Conservation (phyloP, 2,888 invertebrate genomes). For the Drosophila siamana region DNA sequence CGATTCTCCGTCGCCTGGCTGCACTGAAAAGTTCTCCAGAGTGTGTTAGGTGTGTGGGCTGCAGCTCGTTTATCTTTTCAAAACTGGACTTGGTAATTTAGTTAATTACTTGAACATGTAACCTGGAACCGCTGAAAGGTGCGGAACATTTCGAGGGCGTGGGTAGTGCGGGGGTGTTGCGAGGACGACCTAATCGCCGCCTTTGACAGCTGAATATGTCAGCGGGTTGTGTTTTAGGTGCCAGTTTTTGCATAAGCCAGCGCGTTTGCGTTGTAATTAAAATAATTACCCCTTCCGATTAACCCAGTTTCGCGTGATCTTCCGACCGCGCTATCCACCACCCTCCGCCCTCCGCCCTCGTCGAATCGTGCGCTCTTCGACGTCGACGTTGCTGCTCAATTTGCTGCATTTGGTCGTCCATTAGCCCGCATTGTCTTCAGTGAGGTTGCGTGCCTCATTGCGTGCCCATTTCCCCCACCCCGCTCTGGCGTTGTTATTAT, state of each 20-base stretch:
- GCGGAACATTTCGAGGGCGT: conserved; percentile 46
- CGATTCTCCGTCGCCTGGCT: conserved; percentile 59
- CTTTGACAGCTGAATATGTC: conserved; percentile 58
- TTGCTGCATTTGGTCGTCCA: conserved; percentile 75
- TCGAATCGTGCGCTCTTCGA: neutral
- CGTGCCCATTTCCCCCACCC: conserved; percentile 10
- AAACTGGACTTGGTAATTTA: conserved; percentile 72
- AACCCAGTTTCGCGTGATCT: conserved; percentile 71
- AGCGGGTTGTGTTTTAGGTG: conserved; percentile 65
- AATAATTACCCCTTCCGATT: conserved; percentile 80
- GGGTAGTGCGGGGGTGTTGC: neutral
- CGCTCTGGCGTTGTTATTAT: conserved; percentile 65
- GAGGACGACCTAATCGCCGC: conserved; percentile 43
- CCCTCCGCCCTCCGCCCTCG: neutral
- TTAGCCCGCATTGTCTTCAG: conserved; percentile 71
- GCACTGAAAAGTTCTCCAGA: conserved; percentile 41
- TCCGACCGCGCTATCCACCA: neutral
- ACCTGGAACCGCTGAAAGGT: conserved; percentile 62
- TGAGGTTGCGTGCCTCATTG: conserved; percentile 49
- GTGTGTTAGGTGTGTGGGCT: conserved; percentile 20
- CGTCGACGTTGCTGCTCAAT: conserved; percentile 63
- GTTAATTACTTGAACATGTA: conserved; percentile 80
- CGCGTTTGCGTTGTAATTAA: conserved; percentile 73
- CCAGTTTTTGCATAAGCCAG: conserved; percentile 63
- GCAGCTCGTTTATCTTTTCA: conserved; percentile 63